These are phyloP conservation scores for Matsumyia berberina DNA, from an alignment of 2,888 invertebrate genomes.

Conservation along the genomic window DNA sequence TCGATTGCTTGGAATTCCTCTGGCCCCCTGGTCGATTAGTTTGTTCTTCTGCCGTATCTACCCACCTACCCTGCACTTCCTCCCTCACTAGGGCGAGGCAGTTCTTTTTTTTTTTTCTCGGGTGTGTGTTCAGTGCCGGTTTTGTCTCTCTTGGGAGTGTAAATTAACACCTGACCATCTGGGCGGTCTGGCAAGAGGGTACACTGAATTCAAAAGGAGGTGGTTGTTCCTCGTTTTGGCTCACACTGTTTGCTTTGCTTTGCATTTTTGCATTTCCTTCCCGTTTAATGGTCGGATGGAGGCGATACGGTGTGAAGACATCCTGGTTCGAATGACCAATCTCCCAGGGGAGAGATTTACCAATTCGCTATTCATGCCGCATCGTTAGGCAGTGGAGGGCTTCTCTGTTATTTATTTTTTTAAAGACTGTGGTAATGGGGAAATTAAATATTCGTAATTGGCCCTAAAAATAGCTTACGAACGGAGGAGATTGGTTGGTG, in stretches of 20 bases:
- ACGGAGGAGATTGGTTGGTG: neutral
- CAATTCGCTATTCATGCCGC: conserved; percentile 60
- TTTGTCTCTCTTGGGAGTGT: conserved; percentile 70
- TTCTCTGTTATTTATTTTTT: neutral
- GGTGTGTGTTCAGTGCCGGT: conserved; percentile 57
- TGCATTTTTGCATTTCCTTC: conserved; percentile 72
- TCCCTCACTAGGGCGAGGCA: conserved; percentile 5
- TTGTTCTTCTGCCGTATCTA: conserved; percentile 28
- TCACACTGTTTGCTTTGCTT: conserved; percentile 38
- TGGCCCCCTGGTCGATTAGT: conserved; percentile 37
- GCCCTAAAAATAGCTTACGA: conserved; percentile 53
- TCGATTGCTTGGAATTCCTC: conserved; percentile 74
- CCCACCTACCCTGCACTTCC: conserved; percentile 19
- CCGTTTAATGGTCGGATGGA: conserved; percentile 57
- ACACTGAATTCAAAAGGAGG: conserved; percentile 64
- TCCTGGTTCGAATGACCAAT: conserved; percentile 56
- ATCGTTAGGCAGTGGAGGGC: conserved; percentile 24
- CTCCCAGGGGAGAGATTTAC: conserved; percentile 53
- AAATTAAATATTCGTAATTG: conserved; percentile 74
- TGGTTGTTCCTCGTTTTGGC: neutral
- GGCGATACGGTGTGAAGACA: conserved; percentile 49
- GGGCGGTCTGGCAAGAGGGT: conserved; percentile 65
- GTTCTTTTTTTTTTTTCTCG: conserved; percentile 1
- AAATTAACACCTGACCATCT: conserved; percentile 76
- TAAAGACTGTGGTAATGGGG: conserved; percentile 59